Evolutionary conservation across 2,113 vertebrate genomes (phyloP).

Genomic region (Ceyx margarethae): DNA sequence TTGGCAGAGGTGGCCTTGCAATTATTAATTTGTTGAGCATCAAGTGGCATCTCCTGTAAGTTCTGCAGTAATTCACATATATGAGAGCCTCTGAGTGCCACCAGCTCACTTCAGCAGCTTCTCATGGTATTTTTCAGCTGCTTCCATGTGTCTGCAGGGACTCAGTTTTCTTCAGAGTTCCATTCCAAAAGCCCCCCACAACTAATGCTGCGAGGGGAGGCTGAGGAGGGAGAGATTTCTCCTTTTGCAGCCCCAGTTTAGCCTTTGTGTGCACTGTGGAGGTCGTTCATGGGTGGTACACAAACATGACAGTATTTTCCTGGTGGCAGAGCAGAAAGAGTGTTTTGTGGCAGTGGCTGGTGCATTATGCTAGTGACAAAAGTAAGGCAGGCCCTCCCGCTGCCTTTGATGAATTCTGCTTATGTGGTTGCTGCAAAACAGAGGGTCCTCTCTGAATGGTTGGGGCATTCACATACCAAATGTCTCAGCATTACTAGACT

Average conservation of each 20-base stretch:
- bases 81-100: not conserved
- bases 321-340: constrained; percentile 21
- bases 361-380: constrained; percentile 44
- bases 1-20: not conserved
- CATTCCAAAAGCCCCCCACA: not conserved
- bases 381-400: constrained; percentile 40
- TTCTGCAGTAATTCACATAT: not conserved
- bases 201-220: not conserved
- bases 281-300: not conserved
- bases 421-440: constrained; percentile 38
- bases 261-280: not conserved
- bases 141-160: not conserved
- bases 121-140: not conserved
- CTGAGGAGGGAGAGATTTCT: not conserved
- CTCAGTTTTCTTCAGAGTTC: not conserved
- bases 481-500: constrained; percentile 47
- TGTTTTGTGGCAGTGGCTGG: constrained; percentile 51
- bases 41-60: not conserved
- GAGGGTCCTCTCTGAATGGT: constrained; percentile 41
- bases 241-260: not conserved
- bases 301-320: constrained; percentile 19
- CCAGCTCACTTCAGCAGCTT: not conserved
- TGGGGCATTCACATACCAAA: constrained; percentile 52
- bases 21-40: not conserved
- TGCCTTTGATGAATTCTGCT: constrained; percentile 57